Percentiles rank a stretch among this genome's conserved stretches.
phyloP scores from a whole-genome alignment of 2,797 vertebrate genomes.

The Vipera ursinii region DNA sequence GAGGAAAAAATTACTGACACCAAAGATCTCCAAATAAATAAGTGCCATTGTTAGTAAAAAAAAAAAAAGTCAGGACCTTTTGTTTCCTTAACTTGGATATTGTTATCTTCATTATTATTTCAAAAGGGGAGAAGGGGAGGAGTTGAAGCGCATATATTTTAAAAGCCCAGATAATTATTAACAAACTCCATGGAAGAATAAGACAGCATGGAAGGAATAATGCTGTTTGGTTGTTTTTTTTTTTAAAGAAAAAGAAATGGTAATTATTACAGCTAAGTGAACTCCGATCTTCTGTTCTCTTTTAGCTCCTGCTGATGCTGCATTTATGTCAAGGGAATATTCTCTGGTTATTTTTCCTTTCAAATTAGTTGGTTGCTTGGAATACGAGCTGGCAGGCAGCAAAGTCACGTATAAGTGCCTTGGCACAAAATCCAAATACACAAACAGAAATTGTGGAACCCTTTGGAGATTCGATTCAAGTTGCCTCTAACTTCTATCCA shows the following conservation, averaged over 20 bases:
- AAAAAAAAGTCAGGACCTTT: neutral
- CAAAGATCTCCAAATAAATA: neutral
- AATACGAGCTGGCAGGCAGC: slow-evolving; percentile 9
- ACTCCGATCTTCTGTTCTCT: slow-evolving; percentile 17
- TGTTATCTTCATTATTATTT: neutral
- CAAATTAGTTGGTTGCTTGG: slow-evolving; percentile 19
- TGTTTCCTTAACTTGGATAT: neutral
- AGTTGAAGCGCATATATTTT: neutral
- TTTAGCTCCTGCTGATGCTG: slow-evolving; percentile 16
- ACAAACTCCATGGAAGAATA: neutral
- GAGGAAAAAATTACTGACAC: neutral
- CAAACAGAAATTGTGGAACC: neutral
- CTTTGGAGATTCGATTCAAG: neutral
- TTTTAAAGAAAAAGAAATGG: slow-evolving; percentile 11
- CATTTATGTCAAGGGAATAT: slow-evolving; percentile 10
- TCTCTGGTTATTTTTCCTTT: slow-evolving; percentile 13
- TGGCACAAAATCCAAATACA: neutral
- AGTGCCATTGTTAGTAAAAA: neutral
- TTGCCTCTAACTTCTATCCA: neutral
- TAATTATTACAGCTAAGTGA: slow-evolving; percentile 27
- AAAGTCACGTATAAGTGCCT: neutral
- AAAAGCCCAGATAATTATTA: neutral
- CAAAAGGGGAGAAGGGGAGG: neutral
- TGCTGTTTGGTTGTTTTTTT: too few species aligned
- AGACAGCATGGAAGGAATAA: slow-evolving; percentile 12